Percentiles rank a stretch among this genome's conserved stretches.
phyloP scores from a whole-genome alignment of 1,140 invertebrate species.

The Ceratina japonica region DNA sequence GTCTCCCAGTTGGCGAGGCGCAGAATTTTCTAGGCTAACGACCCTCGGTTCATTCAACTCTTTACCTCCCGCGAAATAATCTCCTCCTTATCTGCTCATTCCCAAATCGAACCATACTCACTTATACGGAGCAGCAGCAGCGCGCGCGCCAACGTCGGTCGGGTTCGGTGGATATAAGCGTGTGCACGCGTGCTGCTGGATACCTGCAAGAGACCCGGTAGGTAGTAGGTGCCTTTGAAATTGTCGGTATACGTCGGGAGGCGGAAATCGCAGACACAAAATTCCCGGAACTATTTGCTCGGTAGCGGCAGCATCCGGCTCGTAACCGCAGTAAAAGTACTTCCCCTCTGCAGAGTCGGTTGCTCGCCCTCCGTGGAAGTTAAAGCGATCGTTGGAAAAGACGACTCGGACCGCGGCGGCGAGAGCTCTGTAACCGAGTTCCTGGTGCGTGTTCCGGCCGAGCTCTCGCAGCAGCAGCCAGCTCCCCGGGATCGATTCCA shows the following conservation, averaged over 20 bases:
- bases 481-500: conserved; percentile 19
- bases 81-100: not conserved
- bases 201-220: not conserved
- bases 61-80: not conserved
- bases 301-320: conserved; percentile 25
- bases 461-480: not conserved
- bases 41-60: conserved; percentile 8
- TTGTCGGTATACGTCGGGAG: not conserved
- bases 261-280: conserved; percentile 3
- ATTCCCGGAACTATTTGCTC: conserved; percentile 30
- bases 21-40: conserved; percentile 2
- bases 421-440: conserved; percentile 24
- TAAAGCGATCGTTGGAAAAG: conserved; percentile 44
- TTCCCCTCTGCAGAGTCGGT: not conserved
- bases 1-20: not conserved
- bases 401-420: not conserved
- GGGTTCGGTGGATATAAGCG: not conserved
- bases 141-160: not conserved
- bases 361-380: not conserved
- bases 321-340: conserved; percentile 35
- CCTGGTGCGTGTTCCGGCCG: not conserved
- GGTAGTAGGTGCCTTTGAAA: not conserved
- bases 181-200: no score
- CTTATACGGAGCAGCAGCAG: no score
- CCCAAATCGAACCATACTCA: not conserved